These are phyloP conservation scores for Drosophila azteca DNA, from an alignment of 1,140 invertebrate genomes.

Conservation along the genomic window DNA sequence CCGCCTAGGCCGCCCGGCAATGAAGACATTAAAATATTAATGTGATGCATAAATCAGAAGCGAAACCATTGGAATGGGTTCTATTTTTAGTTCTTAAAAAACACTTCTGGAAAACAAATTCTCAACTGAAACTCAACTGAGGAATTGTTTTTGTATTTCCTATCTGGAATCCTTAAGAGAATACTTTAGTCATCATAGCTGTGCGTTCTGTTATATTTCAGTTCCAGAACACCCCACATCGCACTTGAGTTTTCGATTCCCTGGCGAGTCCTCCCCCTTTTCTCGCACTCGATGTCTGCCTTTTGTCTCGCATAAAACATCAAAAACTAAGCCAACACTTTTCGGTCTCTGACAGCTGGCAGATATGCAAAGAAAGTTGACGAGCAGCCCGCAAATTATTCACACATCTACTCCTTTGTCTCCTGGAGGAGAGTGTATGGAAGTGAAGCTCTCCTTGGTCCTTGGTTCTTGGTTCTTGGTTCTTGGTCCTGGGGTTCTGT, in stretches of 20 bases:
- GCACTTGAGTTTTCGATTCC: conserved; percentile 17
- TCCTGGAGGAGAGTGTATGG: not conserved
- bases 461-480: too few relatives aligned
- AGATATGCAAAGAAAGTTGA: conserved; percentile 75
- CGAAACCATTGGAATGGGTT: conserved; percentile 1
- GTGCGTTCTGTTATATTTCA: too few relatives aligned
- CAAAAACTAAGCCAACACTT: conserved; percentile 60
- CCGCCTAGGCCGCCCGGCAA: conserved; percentile 56
- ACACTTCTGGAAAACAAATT: conserved; percentile 13
- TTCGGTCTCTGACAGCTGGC: conserved; percentile 44
- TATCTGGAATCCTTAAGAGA: too few relatives aligned
- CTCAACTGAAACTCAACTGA: not conserved
- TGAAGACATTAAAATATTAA: conserved; percentile 83
- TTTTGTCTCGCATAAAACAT: conserved; percentile 26
- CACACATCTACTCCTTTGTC: conserved; percentile 15
- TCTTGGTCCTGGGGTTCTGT: conserved; percentile 24
- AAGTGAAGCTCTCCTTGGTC: too few relatives aligned
- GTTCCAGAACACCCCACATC: conserved; percentile 6
- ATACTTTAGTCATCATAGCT: too few relatives aligned
- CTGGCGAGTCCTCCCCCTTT: conserved; percentile 23
- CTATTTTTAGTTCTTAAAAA: not conserved
- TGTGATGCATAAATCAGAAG: conserved; percentile 75
- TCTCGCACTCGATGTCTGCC: conserved; percentile 18
- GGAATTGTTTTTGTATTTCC: too few relatives aligned
- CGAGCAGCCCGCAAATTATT: conserved; percentile 61